Percentiles rank a stretch among this genome's conserved stretches.
Conservation (phyloP, 1,140 invertebrate genomes). For the Drosophila guanche region DNA sequence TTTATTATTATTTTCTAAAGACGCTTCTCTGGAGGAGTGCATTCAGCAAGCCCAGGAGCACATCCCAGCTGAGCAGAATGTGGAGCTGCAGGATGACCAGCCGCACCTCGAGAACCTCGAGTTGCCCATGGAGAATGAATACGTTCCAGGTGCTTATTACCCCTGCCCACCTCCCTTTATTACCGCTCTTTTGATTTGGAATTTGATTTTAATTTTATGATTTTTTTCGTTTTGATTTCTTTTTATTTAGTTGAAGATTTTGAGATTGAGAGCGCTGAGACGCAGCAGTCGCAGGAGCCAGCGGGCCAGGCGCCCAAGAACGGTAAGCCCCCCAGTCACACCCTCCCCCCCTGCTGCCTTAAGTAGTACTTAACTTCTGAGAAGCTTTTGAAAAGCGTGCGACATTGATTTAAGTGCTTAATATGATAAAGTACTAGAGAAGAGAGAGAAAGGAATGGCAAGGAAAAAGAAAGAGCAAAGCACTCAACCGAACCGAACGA, state of each 20-base stretch:
- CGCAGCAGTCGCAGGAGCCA: slow-evolving; percentile 46
- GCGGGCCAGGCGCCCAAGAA: slow-evolving; percentile 69
- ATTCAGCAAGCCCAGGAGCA: slow-evolving; percentile 86
- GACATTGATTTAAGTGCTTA: slow-evolving; percentile 80
- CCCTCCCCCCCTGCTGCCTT: background rate
- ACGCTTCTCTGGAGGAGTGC: slow-evolving; percentile 86
- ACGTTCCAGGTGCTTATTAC: slow-evolving; percentile 73
- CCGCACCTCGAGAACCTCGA: slow-evolving; percentile 64
- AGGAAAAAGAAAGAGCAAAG: slow-evolving; percentile 14
- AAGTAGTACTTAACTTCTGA: slow-evolving; percentile 61
- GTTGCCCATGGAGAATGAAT: slow-evolving; percentile 70
- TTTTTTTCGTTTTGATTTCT: slow-evolving; percentile 36
- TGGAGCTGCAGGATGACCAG: slow-evolving; percentile 82
- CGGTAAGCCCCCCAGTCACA: slow-evolving; percentile 70
- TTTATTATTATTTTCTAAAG: slow-evolving; percentile 66
- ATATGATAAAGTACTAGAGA: slow-evolving; percentile 75
- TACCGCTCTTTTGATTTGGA: slow-evolving; percentile 53
- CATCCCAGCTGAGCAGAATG: slow-evolving; percentile 84
- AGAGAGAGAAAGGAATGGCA: background rate
- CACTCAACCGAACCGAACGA: slow-evolving; percentile 58
- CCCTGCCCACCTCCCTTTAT: slow-evolving; percentile 13
- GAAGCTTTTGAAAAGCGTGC: slow-evolving; percentile 53
- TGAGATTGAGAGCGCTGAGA: slow-evolving; percentile 56
- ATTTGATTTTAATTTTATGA: slow-evolving; percentile 43
- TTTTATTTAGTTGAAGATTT: slow-evolving; percentile 56